These are phyloP conservation scores for Biston betularia DNA, from an alignment of 2,888 invertebrate genomes.

Conservation along the genomic window DNA sequence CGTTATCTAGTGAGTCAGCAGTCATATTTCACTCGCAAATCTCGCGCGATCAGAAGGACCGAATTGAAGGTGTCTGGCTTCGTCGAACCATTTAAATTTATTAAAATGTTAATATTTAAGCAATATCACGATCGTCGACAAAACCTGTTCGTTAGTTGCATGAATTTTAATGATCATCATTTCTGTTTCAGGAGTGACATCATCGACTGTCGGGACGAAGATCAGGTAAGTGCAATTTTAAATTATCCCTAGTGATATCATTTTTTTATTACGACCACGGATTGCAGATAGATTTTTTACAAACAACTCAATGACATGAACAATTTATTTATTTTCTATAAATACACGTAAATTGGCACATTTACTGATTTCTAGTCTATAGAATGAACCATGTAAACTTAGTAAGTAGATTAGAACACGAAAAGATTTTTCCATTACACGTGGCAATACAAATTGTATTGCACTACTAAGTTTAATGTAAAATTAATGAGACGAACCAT, in stretches of 20 bases:
- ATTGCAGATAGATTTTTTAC: too few relatives aligned
- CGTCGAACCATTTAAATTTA: too few relatives aligned
- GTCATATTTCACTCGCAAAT: too few relatives aligned
- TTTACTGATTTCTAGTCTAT: too few relatives aligned
- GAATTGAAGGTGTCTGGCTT: too few relatives aligned
- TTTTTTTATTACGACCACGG: too few relatives aligned
- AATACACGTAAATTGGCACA: too few relatives aligned
- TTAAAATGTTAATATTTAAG: neutral
- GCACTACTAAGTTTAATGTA: neutral
- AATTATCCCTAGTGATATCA: neutral
- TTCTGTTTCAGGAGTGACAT: constrained; percentile 76
- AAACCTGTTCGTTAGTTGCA: neutral
- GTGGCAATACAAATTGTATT: constrained; percentile 1
- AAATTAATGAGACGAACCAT: too few relatives aligned
- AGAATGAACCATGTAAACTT: neutral
- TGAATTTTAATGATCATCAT: constrained; percentile 7
- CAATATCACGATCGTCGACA: neutral
- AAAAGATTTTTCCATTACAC: neutral
- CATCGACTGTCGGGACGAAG: constrained; percentile 74
- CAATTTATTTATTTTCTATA: too few relatives aligned
- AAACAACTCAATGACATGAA: neutral
- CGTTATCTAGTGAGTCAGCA: too few relatives aligned
- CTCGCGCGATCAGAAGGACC: neutral
- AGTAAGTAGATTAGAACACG: neutral
- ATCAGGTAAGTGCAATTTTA: constrained; percentile 65